Evolutionary conservation across 2,113 vertebrate genomes (phyloP), one percentile per base, ranked within the genome.

Genomic region (Oreochromis aureus): DNA sequence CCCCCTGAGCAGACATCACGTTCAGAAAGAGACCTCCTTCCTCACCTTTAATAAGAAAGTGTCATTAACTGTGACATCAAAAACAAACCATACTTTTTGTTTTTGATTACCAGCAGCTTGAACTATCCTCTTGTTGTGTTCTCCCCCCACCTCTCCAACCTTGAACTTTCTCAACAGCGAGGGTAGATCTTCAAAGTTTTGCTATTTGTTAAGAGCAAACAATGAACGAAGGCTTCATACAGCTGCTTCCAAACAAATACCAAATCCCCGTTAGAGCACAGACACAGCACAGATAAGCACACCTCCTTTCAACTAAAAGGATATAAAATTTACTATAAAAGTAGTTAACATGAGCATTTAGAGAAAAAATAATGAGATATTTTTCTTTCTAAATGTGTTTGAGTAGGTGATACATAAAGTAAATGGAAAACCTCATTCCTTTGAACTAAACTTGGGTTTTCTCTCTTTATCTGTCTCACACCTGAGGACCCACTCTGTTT

Each of bases 401-500:
- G 76, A 84, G 81, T 39, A 39, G 10, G 5, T 12, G 87, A 24
- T 59, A 24, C 46, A 84, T 89, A 41, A 30, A 79, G 34, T 80
- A 82, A 83, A 91, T 39, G 79, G 54, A 10, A 82, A 53, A 86
- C 27, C 30, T 80, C 27, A 36, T 27, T 24, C 83, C 5, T 79
- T 78, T 82, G 41, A 71, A 61, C 8, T 27, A 16, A 89, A 87
- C 44, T 12, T 41, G 10, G n/a, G 39, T 80, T 81, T 30, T 18
- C 13, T 81, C 76, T 76, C 22, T 54, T 3, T 7, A 34, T 84
- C 22, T 6, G 3, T 41, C 56, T 87, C 90, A 94, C 55, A 96
- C 96, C 96, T 96, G 80, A 97, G 92, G 44, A 96, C 95, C 89
- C 94, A 95, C 90, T 96, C 96, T 58, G 95, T 97, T 87, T 95